Base-by-base conservation (phyloP, 1,140 invertebrate genomes). In the Agrilus planipennis region DNA sequence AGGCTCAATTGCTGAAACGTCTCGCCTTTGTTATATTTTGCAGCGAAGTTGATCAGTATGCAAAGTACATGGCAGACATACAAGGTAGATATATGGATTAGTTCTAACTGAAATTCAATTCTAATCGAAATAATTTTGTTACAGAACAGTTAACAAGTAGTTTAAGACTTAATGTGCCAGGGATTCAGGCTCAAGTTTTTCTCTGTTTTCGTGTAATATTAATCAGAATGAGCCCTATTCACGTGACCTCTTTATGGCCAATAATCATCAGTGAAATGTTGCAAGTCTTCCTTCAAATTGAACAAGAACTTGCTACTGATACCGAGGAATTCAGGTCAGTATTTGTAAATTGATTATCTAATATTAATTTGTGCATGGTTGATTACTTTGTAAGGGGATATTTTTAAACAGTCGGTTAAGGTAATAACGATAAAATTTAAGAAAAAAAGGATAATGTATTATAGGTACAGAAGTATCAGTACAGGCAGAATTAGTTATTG, bases 241-340 rank as follows among this genome's bases (percentile, higher is more conserved):
- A 89, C 51, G 76, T 94, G 3, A 89, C 86, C 7, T 89, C 87
- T 0, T 65, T 95, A 18, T 95, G 91, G 91, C 91, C 91, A 4
- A 84, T 87, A 27, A 89, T 95, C 52, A 88, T 94, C 38, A 89
- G 85, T 29, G 91, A 95, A 73, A 76, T 94, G 69, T 84, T 91
- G 41, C 86, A 91, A 69, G 87, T 91, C 3, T 85, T 92, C 50
- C 63, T 91, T 19, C 82, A 89, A 57, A 87, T 94, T 53, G 89
- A 94, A 61, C 84, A 89, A 54, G 85, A 92, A 55, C 60, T 93
- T 10, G 76, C 71, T 27, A 76, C 77, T 20, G 83, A 89, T 45
- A 75, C 72, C 10, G 85, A 89, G 55, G 81, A 87, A 54, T 81
- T 83, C 53, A 84, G 77, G 84, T 88, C 63, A 45, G 53, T 46